Percentiles rank a stretch among this genome's conserved stretches.
Evolutionary conservation across 2,113 vertebrate genomes (phyloP).

Genomic region (Nycticorax nycticorax): DNA sequence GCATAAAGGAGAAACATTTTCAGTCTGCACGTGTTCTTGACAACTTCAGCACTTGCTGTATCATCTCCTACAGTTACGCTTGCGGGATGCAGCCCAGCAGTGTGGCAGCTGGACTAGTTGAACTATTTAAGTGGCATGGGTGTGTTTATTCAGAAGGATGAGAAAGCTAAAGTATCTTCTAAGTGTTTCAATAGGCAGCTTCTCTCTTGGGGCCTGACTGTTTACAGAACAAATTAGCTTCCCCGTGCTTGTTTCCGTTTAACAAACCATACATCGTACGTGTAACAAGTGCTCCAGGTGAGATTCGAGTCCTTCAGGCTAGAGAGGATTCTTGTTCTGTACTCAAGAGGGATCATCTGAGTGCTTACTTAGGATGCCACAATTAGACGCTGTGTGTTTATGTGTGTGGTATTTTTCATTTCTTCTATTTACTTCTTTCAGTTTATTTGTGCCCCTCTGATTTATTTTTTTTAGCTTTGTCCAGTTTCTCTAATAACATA

Average conservation of each 20-base stretch:
- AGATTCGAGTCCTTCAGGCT: not conserved
- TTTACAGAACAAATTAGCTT: conserved; percentile 20
- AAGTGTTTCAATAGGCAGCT: not conserved
- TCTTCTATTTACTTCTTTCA: not conserved
- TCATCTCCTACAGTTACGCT: not conserved
- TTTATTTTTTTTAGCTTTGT: not conserved
- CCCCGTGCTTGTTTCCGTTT: not conserved
- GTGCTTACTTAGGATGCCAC: not conserved
- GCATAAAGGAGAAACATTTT: not conserved
- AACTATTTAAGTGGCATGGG: not conserved
- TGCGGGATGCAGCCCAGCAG: not conserved
- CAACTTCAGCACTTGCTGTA: not conserved
- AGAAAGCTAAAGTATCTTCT: not conserved
- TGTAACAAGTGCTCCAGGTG: not conserved
- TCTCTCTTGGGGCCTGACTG: not conserved
- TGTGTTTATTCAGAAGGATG: not conserved
- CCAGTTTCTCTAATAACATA: not conserved
- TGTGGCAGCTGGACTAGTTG: not conserved
- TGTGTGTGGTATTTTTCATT: not conserved
- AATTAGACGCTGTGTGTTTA: not conserved
- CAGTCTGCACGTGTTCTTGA: not conserved
- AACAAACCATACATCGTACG: not conserved
- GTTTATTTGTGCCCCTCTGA: not conserved
- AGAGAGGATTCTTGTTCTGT: not conserved
- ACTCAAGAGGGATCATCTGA: not conserved